phyloP scores from a whole-genome alignment of 2,797 vertebrate species.

The Megaceryle alcyon region DNA sequence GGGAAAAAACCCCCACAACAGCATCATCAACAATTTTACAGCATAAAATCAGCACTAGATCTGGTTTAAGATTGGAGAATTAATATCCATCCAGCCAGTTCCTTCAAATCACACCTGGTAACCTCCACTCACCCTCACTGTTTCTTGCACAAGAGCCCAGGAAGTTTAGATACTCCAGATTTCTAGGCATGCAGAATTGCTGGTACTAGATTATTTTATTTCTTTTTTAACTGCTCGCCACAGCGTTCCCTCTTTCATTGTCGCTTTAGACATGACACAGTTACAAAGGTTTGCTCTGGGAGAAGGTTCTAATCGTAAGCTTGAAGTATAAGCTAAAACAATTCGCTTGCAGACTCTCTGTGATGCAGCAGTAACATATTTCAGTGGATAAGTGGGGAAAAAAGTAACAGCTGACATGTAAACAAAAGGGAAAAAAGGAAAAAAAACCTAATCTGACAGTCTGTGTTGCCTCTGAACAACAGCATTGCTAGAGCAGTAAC shows the following conservation, averaged over 20 bases:
- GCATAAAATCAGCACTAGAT: not conserved
- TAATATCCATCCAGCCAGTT: not conserved
- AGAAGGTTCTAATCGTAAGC: not conserved
- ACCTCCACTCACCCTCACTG: not conserved
- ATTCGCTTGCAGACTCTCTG: not conserved
- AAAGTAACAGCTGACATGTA: not conserved
- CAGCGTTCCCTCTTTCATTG: not conserved
- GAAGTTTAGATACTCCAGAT: not conserved
- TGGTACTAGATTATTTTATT: not conserved
- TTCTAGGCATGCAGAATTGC: not conserved
- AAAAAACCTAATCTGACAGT: not conserved
- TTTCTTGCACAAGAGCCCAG: not conserved
- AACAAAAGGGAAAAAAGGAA: not conserved
- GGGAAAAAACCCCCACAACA: not conserved
- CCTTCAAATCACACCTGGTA: not conserved
- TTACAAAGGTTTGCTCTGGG: not conserved
- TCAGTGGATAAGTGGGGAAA: not conserved
- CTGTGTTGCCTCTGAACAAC: not conserved
- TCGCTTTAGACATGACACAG: not conserved
- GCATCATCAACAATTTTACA: not conserved
- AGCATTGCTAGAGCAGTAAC: not conserved
- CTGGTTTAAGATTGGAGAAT: not conserved
- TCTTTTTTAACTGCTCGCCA: fast-evolving
- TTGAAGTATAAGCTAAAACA: not conserved
- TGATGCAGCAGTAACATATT: not conserved